These are phyloP conservation scores for Onychostoma macrolepis DNA, from an alignment of 2,113 vertebrate species.

Conservation along the genomic window DNA sequence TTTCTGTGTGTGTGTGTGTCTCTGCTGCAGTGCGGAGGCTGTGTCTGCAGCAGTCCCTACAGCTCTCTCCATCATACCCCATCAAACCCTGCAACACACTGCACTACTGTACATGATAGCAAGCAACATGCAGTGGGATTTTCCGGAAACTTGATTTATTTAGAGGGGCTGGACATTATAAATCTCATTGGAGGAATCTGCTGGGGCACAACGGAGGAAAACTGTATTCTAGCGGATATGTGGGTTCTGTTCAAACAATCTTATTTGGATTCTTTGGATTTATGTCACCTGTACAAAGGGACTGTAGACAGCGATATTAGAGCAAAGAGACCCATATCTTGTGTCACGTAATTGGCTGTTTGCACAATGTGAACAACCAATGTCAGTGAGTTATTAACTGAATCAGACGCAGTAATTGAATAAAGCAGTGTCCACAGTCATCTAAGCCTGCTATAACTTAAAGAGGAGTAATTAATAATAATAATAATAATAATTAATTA, in stretches of 20 bases:
- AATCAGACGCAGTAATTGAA: not conserved
- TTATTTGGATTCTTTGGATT: not conserved
- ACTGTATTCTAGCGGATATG: not conserved
- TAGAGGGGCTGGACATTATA: not conserved
- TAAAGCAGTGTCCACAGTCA: not conserved
- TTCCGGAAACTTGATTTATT: conserved; percentile 7
- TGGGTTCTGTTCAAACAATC: not conserved
- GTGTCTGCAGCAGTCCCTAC: conserved; percentile 47
- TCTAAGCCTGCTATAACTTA: not conserved
- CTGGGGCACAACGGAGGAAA: not conserved
- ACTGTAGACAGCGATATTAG: not conserved
- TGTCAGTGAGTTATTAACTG: not conserved
- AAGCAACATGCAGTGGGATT: not conserved
- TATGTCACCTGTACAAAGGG: not conserved
- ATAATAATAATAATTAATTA: not conserved
- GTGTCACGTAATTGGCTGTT: not conserved
- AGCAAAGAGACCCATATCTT: not conserved
- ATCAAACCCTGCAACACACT: conserved; percentile 18
- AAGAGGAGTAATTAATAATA: not conserved
- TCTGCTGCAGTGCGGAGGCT: conserved; percentile 48
- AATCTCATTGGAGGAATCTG: not conserved
- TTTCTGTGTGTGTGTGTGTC: conserved; percentile 11
- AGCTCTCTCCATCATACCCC: conserved; percentile 37
- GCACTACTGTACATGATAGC: not conserved
- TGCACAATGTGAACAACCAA: not conserved